A percentile compares a stretch with the other conserved stretches of the same genome.
These are phyloP conservation scores for Muntiacus muntjak DNA, from an alignment of 2,113 vertebrate genomes.

Conservation along the genomic window DNA sequence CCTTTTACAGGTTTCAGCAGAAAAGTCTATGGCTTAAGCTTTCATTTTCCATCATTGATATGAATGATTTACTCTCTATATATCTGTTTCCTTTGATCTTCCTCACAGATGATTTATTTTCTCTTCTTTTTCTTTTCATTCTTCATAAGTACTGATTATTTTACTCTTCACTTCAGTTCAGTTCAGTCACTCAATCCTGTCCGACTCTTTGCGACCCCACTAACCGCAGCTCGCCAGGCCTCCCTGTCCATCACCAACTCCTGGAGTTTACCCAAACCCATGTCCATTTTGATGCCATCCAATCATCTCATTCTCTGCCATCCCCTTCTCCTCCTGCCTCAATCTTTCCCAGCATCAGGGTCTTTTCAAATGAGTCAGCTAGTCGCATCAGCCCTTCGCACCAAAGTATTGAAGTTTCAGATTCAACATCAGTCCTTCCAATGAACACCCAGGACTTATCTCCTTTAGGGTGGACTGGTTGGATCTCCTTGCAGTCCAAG, in stretches of 20 bases:
- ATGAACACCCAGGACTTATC: not conserved
- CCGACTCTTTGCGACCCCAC: not conserved
- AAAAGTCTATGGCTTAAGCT: not conserved
- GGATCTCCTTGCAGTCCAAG: not conserved
- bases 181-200: accelerated
- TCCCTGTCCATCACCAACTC: not conserved
- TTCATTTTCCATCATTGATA: not conserved
- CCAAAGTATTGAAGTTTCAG: not conserved
- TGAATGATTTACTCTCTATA: not conserved
- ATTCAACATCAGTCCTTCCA: not conserved
- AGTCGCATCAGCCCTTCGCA: accelerated
- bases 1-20: not conserved
- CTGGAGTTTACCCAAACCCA: not conserved
- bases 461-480: not conserved
- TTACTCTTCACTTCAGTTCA: not conserved
- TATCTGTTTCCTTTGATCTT: not conserved
- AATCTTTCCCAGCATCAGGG: not conserved
- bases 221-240: accelerated
- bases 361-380: not conserved
- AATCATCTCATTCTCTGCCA: not conserved
- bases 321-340: not conserved
- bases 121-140: not conserved
- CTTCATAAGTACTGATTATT: not conserved
- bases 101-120: not conserved
- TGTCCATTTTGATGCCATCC: not conserved